A percentile compares a stretch with the other conserved stretches of the same genome.
Conservation (phyloP, 2,797 vertebrate genomes). For the Pseudochaenichthys georgianus region DNA sequence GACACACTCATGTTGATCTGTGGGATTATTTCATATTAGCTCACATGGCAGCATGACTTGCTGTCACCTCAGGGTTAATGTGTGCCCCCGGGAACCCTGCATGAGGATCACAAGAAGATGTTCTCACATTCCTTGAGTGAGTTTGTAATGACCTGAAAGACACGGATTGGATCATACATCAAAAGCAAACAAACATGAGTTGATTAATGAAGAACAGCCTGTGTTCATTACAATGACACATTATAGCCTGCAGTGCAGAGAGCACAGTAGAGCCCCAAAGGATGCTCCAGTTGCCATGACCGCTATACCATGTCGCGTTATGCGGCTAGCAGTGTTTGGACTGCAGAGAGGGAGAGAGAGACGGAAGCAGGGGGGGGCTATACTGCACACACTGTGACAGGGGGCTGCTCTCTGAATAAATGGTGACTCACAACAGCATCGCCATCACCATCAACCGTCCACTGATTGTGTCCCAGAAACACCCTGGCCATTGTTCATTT, state of each 20-base stretch:
- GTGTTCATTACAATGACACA: conserved; percentile 19
- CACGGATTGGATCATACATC: too few relatives aligned
- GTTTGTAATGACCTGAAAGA: conserved; percentile 1
- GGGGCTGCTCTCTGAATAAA: conserved; percentile 42
- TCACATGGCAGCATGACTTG: conserved; percentile 21
- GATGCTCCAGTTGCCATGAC: conserved; percentile 56
- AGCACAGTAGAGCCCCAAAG: conserved; percentile 24
- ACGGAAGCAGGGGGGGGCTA: conserved; percentile 34
- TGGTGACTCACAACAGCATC: conserved; percentile 68
- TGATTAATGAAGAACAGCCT: neutral
- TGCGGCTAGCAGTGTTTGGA: conserved; percentile 58
- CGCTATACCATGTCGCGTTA: conserved; percentile 45
- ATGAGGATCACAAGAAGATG: neutral
- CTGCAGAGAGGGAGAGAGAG: conserved; percentile 57
- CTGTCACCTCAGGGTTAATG: conserved; percentile 7
- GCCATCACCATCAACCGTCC: conserved; percentile 26
- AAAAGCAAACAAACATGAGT: conserved; percentile 1
- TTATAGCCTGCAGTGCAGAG: conserved; percentile 8
- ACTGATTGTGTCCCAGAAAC: conserved; percentile 61
- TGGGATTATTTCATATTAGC: conserved; percentile 29
- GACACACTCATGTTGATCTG: conserved; percentile 36
- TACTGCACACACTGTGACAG: conserved; percentile 35
- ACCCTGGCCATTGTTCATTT: conserved; percentile 44
- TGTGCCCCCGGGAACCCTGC: neutral
- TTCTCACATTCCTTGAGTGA: neutral